phyloP scores from a whole-genome alignment of 2,113 vertebrate species.

The Odontesthes bonariensis region DNA sequence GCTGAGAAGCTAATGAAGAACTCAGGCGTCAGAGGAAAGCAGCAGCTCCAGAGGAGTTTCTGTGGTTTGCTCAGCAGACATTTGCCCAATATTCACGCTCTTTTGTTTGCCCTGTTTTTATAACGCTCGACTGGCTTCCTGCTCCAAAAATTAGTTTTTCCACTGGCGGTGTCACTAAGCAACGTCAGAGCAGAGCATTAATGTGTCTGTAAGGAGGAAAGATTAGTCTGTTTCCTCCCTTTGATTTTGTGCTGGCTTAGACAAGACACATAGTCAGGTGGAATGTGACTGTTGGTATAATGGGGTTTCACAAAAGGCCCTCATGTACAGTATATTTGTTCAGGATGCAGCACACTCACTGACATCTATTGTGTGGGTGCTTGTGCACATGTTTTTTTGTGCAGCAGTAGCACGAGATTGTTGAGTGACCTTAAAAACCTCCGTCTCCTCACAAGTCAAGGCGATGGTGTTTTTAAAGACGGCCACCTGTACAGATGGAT shows the following conservation, averaged over 20 bases:
- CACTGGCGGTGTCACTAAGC: constrained; percentile 70
- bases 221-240: constrained; percentile 74
- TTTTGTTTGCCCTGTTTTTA: constrained; percentile 76
- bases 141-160: constrained; percentile 75
- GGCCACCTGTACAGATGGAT: constrained; percentile 74
- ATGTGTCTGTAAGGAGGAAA: constrained; percentile 63
- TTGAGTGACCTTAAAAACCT: constrained; percentile 60
- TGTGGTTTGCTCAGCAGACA: constrained; percentile 52
- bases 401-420: constrained; percentile 38
- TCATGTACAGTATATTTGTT: constrained; percentile 34
- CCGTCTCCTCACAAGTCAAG: constrained; percentile 28
- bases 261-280: constrained; percentile 64
- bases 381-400: constrained; percentile 31
- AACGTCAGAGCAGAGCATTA: constrained; percentile 55
- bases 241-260: constrained; percentile 63
- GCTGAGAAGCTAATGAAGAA: constrained; percentile 10
- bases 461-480: constrained; percentile 46
- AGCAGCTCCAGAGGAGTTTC: constrained; percentile 26
- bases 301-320: constrained; percentile 48
- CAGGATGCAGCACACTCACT: constrained; percentile 46
- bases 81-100: constrained; percentile 63
- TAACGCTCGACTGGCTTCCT: constrained; percentile 69
- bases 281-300: constrained; percentile 65
- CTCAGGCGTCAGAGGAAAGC: background rate
- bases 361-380: constrained; percentile 31